These are phyloP conservation scores for Bradysia coprophila DNA, from an alignment of 1,140 invertebrate genomes.

Conservation along the genomic window DNA sequence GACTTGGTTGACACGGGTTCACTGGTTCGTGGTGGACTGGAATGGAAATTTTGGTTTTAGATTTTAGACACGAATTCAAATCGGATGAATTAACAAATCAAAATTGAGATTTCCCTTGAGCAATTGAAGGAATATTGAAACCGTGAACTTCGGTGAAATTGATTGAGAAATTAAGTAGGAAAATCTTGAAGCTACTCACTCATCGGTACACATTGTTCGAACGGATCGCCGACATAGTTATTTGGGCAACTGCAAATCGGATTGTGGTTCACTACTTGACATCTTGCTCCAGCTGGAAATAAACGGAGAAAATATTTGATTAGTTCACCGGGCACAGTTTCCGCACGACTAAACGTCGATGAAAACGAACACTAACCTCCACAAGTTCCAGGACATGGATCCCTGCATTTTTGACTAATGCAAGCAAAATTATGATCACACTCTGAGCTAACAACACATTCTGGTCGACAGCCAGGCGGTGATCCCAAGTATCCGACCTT, in stretches of 20 bases:
- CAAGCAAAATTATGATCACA: conserved; percentile 52
- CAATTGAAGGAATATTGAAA: too few relatives aligned
- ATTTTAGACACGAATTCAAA: too few relatives aligned
- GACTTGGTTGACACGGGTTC: conserved; percentile 58
- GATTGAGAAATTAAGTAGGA: too few relatives aligned
- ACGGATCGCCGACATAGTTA: conserved; percentile 62
- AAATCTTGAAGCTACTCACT: conserved; percentile 33
- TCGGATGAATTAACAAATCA: too few relatives aligned
- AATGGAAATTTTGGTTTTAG: neutral
- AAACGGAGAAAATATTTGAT: too few relatives aligned
- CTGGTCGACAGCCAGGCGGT: conserved; percentile 56
- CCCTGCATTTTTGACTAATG: conserved; percentile 58
- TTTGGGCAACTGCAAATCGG: conserved; percentile 67
- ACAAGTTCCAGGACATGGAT: conserved; percentile 65
- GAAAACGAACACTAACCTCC: too few relatives aligned
- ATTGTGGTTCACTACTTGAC: conserved; percentile 65
- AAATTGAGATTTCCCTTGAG: too few relatives aligned
- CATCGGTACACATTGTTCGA: conserved; percentile 49
- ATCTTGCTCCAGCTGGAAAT: conserved; percentile 56
- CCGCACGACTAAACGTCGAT: too few relatives aligned
- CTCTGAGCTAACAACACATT: conserved; percentile 62
- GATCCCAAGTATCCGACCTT: conserved; percentile 52
- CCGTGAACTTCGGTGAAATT: too few relatives aligned
- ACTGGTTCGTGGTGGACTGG: too few relatives aligned
- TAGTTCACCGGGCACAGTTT: too few relatives aligned